Conservation (phyloP, 2,113 vertebrate genomes). For the Neomonachus schauinslandi region DNA sequence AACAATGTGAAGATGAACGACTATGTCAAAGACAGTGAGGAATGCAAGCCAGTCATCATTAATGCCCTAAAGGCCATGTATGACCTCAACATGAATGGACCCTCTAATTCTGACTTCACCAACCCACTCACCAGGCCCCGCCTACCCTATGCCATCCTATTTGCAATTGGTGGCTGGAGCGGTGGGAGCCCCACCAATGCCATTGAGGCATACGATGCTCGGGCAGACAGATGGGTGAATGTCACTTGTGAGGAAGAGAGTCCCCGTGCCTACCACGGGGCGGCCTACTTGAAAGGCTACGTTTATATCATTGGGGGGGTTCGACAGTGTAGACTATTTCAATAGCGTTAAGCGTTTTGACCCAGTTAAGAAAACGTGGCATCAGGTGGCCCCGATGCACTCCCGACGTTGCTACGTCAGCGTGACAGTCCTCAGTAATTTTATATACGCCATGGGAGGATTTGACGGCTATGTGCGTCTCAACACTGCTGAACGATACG, state of each 20-base stretch:
- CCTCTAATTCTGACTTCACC: slow-evolving; percentile 71
- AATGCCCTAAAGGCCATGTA: slow-evolving; percentile 86
- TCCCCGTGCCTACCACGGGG: slow-evolving; percentile 88
- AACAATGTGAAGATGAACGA: slow-evolving; percentile 87
- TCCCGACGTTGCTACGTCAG: slow-evolving; percentile 90
- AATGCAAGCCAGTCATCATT: slow-evolving; percentile 87
- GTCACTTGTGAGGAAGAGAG: slow-evolving; percentile 84
- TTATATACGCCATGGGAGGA: slow-evolving; percentile 91
- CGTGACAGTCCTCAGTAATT: slow-evolving; percentile 84
- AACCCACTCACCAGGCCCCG: slow-evolving; percentile 87
- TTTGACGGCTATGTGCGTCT: slow-evolving; percentile 89
- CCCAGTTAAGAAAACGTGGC: slow-evolving; percentile 86
- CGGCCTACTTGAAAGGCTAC: slow-evolving; percentile 86
- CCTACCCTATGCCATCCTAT: slow-evolving; percentile 87
- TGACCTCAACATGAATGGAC: slow-evolving; percentile 83
- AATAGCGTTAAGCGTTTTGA: slow-evolving; percentile 89
- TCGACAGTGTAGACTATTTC: slow-evolving; percentile 87
- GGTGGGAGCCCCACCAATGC: slow-evolving; percentile 86
- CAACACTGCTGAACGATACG: slow-evolving; percentile 87
- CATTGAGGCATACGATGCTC: slow-evolving; percentile 88
- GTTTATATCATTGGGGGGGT: slow-evolving; percentile 90
- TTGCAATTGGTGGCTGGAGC: slow-evolving; percentile 91
- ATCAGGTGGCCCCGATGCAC: slow-evolving; percentile 91
- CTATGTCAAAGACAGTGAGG: slow-evolving; percentile 85
- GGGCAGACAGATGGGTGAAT: slow-evolving; percentile 88